Conservation (phyloP, 2,797 vertebrate species). For the Austrolebias charrua region DNA sequence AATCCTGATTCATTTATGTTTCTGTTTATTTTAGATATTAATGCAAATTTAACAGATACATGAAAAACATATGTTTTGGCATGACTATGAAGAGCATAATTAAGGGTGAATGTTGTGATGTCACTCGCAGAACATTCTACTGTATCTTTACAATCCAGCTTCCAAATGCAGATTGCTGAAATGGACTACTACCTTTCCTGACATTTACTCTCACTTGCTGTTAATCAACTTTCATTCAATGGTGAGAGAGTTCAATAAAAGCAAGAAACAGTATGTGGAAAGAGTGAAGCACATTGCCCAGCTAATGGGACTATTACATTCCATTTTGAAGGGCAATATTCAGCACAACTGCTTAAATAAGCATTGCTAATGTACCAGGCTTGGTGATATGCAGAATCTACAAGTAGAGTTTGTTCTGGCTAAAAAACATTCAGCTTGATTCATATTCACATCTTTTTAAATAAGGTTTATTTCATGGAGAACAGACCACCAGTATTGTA, state of each 20-base stretch:
- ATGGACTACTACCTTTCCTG: conserved; percentile 15
- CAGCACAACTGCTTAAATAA: conserved; percentile 74
- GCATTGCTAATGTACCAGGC: conserved; percentile 68
- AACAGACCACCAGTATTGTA: conserved; percentile 17
- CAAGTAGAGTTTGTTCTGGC: conserved; percentile 64
- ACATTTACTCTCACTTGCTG: conserved; percentile 48
- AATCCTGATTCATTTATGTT: not conserved
- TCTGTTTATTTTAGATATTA: not conserved
- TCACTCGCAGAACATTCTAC: conserved; percentile 11
- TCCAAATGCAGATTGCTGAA: too few species aligned
- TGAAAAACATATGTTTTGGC: not conserved
- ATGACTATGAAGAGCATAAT: not conserved
- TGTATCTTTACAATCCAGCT: too few species aligned
- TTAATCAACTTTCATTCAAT: conserved; percentile 70
- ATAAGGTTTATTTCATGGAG: conserved; percentile 53
- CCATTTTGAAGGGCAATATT: conserved; percentile 74
- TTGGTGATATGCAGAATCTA: conserved; percentile 61
- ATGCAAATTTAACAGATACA: not conserved
- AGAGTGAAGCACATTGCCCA: conserved; percentile 49
- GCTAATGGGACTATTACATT: conserved; percentile 71
- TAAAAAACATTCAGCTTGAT: conserved; percentile 47
- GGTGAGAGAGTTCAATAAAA: conserved; percentile 52
- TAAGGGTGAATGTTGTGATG: conserved; percentile 12
- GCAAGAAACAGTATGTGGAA: conserved; percentile 56
- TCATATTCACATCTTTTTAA: too few species aligned